Conservation (phyloP, 1,140 invertebrate species). For the Aphelenchoides fujianensis region DNA sequence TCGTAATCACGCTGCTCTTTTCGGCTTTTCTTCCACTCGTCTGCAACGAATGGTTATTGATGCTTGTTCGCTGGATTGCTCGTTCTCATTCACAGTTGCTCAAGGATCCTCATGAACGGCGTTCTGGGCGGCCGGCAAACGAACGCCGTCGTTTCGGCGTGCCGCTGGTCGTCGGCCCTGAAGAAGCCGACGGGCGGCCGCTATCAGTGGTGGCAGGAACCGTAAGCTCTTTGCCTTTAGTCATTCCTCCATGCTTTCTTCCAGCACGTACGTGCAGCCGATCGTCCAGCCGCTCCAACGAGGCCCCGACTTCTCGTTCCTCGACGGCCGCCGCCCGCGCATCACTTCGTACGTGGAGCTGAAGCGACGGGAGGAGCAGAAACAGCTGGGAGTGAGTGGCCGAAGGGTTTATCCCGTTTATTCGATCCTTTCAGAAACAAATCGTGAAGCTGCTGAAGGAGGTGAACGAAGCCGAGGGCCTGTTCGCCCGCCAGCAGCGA, state of each 20-base stretch:
- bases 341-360: constrained; percentile 40
- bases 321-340: constrained; percentile 31
- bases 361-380: constrained; percentile 37
- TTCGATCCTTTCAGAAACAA: constrained; percentile 41
- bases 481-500: constrained; percentile 29
- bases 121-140: no score
- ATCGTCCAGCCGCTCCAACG: constrained; percentile 44
- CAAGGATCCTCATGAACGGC: no score
- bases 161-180: not conserved
- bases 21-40: not conserved
- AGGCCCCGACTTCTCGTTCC: constrained; percentile 53
- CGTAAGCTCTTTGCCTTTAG: constrained; percentile 35
- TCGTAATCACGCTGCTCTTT: constrained; percentile 20
- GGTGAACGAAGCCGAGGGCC: constrained; percentile 39
- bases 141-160: no score
- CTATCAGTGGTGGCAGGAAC: constrained; percentile 53
- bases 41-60: no score
- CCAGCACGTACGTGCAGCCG: constrained; percentile 49
- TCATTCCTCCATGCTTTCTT: constrained; percentile 27
- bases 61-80: no score
- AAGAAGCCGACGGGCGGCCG: constrained; percentile 23
- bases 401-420: constrained; percentile 9
- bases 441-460: constrained; percentile 44
- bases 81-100: no score
- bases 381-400: constrained; percentile 41